These are phyloP conservation scores for Argya squamiceps DNA, from an alignment of 2,797 vertebrate genomes.

Conservation along the genomic window DNA sequence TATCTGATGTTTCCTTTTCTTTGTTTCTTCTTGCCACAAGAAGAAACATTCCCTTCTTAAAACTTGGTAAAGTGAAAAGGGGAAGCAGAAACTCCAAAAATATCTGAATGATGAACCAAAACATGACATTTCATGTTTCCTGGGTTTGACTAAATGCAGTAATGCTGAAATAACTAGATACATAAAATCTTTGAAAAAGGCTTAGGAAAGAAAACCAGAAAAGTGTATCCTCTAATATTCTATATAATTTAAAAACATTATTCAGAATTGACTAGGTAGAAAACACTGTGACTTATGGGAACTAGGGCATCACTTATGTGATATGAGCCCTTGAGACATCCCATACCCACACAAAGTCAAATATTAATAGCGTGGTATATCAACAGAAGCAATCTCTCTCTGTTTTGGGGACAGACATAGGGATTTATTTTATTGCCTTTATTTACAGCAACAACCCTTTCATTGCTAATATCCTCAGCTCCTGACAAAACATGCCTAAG, in stretches of 20 bases:
- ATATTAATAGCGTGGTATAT: not conserved
- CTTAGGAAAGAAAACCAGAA: rapidly evolving
- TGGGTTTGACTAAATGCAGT: not conserved
- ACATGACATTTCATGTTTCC: not conserved
- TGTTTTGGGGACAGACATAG: not conserved
- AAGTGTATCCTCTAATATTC: not conserved
- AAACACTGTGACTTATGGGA: not conserved
- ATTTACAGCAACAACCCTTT: not conserved
- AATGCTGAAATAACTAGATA: not conserved
- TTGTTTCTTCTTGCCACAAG: not conserved
- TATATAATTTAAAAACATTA: not conserved
- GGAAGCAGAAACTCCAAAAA: not conserved
- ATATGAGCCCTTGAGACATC: not conserved
- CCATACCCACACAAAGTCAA: not conserved
- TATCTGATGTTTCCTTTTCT: not conserved
- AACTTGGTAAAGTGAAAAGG: not conserved
- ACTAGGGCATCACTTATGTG: not conserved
- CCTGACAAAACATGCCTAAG: not conserved
- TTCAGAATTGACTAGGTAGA: not conserved
- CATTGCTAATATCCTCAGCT: not conserved
- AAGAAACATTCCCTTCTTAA: not conserved
- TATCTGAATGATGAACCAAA: not conserved
- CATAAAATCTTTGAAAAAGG: not conserved
- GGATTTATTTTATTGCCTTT: not conserved
- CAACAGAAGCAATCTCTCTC: not conserved